A percentile compares a stretch with the other conserved stretches of the same genome.
These are phyloP conservation scores for Caenorhabditis auriculariae DNA, from an alignment of 2,888 invertebrate genomes.

Conservation along the genomic window DNA sequence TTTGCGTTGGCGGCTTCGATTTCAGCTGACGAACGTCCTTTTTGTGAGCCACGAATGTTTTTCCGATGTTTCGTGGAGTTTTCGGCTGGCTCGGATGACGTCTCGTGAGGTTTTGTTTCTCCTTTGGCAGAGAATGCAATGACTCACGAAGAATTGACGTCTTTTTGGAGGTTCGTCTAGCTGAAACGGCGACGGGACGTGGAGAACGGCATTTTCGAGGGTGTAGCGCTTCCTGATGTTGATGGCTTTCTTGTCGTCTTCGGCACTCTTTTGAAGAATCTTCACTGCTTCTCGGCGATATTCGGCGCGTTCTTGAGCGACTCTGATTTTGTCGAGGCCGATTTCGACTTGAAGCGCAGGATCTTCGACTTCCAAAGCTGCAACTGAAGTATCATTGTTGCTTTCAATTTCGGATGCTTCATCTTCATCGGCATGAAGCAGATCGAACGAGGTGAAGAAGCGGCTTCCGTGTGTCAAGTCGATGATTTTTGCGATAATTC, in stretches of 20 bases:
- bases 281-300: too few relatives aligned
- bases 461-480: too few relatives aligned
- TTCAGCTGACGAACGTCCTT: too few relatives aligned
- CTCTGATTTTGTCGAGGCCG: not conserved
- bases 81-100: constrained; percentile 3
- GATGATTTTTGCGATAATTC: too few relatives aligned
- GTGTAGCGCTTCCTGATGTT: constrained; percentile 3
- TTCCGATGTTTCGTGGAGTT: not conserved
- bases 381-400: too few relatives aligned
- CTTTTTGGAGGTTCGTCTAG: constrained; percentile 7
- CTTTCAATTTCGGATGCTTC: too few relatives aligned
- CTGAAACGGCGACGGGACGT: constrained; percentile 1
- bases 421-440: too few relatives aligned
- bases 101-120: constrained; percentile 6
- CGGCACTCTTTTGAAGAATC: constrained; percentile 1
- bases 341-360: not conserved
- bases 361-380: not conserved
- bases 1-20: too few relatives aligned
- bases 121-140: constrained; percentile 3
- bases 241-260: too few relatives aligned
- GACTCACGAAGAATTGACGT: not conserved
- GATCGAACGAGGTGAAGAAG: too few relatives aligned
- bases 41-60: too few relatives aligned
- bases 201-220: constrained; percentile 1
- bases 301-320: too few relatives aligned